phyloP scores from a whole-genome alignment of 2,113 vertebrate genomes.

The Tautogolabrus adspersus region DNA sequence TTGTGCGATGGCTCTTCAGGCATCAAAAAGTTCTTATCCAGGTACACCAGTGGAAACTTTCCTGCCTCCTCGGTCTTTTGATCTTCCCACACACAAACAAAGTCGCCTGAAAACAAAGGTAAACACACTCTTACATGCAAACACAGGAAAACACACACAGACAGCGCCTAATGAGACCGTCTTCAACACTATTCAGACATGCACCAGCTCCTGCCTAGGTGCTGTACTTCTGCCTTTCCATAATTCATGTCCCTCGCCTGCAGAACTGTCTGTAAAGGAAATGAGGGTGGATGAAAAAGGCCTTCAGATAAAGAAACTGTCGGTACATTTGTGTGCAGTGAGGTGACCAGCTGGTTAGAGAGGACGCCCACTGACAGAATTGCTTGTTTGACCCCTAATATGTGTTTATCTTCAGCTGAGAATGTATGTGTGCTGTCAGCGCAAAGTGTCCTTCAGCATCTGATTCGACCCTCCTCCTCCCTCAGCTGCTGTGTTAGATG shows the following conservation, averaged over 20 bases:
- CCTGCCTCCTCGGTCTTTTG: constrained; percentile 39
- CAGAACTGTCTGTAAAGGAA: constrained; percentile 43
- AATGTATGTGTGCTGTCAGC: neutral
- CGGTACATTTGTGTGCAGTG: constrained; percentile 18
- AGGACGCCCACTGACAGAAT: constrained; percentile 25
- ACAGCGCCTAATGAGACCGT: neutral
- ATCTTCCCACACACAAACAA: constrained; percentile 61
- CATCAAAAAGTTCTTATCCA: constrained; percentile 34
- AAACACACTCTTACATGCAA: constrained; percentile 30
- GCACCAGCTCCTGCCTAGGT: constrained; percentile 21
- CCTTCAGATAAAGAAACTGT: constrained; percentile 24
- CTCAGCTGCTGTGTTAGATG: neutral
- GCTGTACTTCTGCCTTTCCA: constrained; percentile 45
- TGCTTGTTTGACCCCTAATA: constrained; percentile 23
- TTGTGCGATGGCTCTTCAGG: constrained; percentile 24
- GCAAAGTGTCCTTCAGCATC: neutral
- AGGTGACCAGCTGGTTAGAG: constrained; percentile 17
- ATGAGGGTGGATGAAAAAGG: constrained; percentile 53
- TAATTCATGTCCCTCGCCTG: constrained; percentile 51
- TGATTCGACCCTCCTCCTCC: neutral
- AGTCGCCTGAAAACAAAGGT: constrained; percentile 60
- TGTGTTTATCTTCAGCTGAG: neutral
- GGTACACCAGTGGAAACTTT: constrained; percentile 44
- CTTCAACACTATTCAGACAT: constrained; percentile 26
- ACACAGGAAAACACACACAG: constrained; percentile 29